These are phyloP conservation scores for Nomada fabriciana DNA, from an alignment of 2,888 invertebrate species.

Conservation along the genomic window DNA sequence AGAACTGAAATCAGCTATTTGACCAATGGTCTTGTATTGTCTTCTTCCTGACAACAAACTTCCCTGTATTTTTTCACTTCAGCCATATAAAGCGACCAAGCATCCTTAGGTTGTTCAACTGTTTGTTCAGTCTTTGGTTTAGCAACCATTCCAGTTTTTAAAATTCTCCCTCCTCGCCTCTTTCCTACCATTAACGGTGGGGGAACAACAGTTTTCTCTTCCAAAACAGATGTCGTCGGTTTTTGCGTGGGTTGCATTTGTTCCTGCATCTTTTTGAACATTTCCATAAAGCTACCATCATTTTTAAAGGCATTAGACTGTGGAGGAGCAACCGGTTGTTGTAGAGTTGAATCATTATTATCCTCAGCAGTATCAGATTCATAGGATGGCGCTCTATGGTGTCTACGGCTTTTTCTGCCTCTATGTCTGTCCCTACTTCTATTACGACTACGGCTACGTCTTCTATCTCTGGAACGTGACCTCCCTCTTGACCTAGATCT, in stretches of 20 bases:
- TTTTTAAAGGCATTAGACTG: constrained; percentile 91
- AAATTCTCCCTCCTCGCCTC: constrained; percentile 92
- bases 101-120: constrained; percentile 90
- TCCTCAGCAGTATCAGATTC: constrained; percentile 79
- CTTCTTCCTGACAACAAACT: constrained; percentile 96
- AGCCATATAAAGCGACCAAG: constrained; percentile 96
- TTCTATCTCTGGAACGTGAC: constrained; percentile 77
- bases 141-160: constrained; percentile 96
- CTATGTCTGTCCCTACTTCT: constrained; percentile 78
- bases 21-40: constrained; percentile 95
- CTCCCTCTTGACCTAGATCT: constrained; percentile 74
- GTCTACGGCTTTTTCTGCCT: constrained; percentile 74
- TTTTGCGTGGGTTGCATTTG: constrained; percentile 80
- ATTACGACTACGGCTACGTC: constrained; percentile 79
- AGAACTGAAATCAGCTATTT: constrained; percentile 87
- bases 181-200: constrained; percentile 90
- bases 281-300: constrained; percentile 95
- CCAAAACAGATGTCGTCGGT: constrained; percentile 81
- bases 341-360: constrained; percentile 46
- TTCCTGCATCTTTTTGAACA: constrained; percentile 96
- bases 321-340: constrained; percentile 77
- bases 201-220: constrained; percentile 85
- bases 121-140: constrained; percentile 90
- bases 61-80: constrained; percentile 97
- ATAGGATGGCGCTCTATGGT: constrained; percentile 75